Evolutionary conservation across 2,888 invertebrate species (phyloP), one percentile per base, ranked within the genome.

Genomic region (Lepidocyrtinus sp.): DNA sequence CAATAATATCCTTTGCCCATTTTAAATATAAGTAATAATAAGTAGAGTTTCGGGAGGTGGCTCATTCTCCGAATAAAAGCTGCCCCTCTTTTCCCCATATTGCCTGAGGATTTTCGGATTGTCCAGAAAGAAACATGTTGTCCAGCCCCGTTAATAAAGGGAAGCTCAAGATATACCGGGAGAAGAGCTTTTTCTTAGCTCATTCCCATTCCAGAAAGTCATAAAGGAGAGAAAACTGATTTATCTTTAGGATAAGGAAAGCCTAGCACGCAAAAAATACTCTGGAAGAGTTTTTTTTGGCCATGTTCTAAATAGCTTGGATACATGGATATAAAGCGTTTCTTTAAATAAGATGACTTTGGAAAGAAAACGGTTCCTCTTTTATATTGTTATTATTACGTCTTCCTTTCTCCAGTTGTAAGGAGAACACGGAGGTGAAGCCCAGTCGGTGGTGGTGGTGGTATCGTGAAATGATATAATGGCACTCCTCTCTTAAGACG

Each of bases 241-340:
- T 85, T 85, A 85, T 85, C 85, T 83, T 80, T 81, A 74, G 85
- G 85, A 85, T 85, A 85, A 85, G 82, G 78, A 82, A 77, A 76
- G 82, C 71, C 36, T 82, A 80, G 82, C 84, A 84, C 84, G 84
- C 84, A 81, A 84, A 83, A 84, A 80, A 36, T 36, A 7, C 36
- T 36, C 36, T 36, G 36, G 5, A 36, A 7, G 36, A 36, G 36
- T 36, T 36, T 36, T 76, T 75, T 82, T 80, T 69, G 63, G 62
- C 72, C 77, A 65, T 72, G 77, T 65, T 67, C 78, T 36, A 78
- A 78, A 78, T 78, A 73, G 68, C 73, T 73, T 67, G 68, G 70
- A 55, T 71, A 65, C 64, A 21, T 36, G 36, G 36, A 36, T 36
- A 36, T 5, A 7, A 36, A 12, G 12, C 5, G 36, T 68, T 72